Conservation (phyloP, 2,888 invertebrate genomes). For the Acrobeloides nanus region DNA sequence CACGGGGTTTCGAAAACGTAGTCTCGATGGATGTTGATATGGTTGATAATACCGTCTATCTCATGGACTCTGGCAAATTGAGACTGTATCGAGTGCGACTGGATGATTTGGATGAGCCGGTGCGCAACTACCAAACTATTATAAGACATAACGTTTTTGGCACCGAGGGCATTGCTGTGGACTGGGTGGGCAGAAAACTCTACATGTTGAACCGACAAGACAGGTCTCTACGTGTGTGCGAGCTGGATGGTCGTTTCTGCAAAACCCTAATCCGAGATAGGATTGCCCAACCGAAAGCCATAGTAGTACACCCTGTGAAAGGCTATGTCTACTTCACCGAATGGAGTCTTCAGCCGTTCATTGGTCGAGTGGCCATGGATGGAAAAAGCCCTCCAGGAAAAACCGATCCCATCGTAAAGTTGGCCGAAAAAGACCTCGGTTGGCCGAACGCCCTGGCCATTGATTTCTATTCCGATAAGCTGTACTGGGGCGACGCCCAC, state of each 20-base stretch:
- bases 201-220: slow-evolving; percentile 95
- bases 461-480: slow-evolving; percentile 81
- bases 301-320: slow-evolving; percentile 81
- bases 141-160: slow-evolving; percentile 88
- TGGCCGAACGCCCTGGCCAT: slow-evolving; percentile 97
- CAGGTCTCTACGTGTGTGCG: slow-evolving; percentile 86
- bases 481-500: slow-evolving; percentile 97
- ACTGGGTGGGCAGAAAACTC: slow-evolving; percentile 88
- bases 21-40: slow-evolving; percentile 91
- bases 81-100: slow-evolving; percentile 43
- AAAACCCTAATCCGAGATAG: slow-evolving; percentile 69
- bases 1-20: slow-evolving; percentile 79
- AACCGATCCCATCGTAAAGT: slow-evolving; percentile 67
- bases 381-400: slow-evolving; percentile 62
- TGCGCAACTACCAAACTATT: slow-evolving; percentile 67
- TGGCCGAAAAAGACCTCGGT: slow-evolving; percentile 86
- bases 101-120: slow-evolving; percentile 40
- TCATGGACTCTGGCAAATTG: slow-evolving; percentile 72
- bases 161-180: slow-evolving; percentile 90
- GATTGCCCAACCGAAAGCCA: slow-evolving; percentile 84
- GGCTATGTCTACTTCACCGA: slow-evolving; percentile 78
- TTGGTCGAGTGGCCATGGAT: slow-evolving; percentile 93
- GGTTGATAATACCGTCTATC: slow-evolving; percentile 76
- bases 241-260: slow-evolving; percentile 80
- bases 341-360: slow-evolving; percentile 79